A percentile compares a stretch with the other conserved stretches of the same genome.
Evolutionary conservation across 2,113 vertebrate species (phyloP).

Genomic region (Quiscalus mexicanus): DNA sequence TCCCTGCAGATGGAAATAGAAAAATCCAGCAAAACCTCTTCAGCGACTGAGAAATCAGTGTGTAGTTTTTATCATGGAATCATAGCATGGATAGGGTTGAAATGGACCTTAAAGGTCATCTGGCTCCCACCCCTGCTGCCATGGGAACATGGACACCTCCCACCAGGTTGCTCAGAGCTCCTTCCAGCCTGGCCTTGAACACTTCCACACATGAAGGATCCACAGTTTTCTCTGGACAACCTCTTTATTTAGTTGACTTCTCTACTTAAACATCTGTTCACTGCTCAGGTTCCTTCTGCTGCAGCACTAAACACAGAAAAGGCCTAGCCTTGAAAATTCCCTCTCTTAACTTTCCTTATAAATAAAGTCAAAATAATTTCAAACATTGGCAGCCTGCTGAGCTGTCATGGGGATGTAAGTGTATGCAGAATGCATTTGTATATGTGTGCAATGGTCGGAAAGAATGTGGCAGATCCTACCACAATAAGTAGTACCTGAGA

Average conservation of each 20-base stretch:
- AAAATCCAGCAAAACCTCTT: not conserved
- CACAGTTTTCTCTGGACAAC: not conserved
- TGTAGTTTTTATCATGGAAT: not conserved
- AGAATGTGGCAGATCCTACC: not conserved
- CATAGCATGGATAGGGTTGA: not conserved
- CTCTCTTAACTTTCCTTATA: not conserved
- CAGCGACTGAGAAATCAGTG: fast-evolving
- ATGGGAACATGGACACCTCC: not conserved
- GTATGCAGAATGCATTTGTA: not conserved
- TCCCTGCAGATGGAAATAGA: not conserved
- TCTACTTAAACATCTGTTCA: not conserved
- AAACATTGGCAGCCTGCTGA: not conserved
- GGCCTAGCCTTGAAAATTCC: not conserved
- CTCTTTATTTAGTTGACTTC: not conserved
- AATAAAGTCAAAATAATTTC: not conserved
- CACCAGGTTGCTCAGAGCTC: not conserved
- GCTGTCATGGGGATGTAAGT: not conserved
- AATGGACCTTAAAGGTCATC: not conserved
- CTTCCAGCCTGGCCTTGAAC: not conserved
- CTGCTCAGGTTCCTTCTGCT: not conserved
- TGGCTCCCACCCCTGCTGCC: not conserved
- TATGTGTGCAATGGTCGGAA: not conserved
- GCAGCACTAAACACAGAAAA: not conserved
- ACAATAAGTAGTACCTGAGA: not conserved
- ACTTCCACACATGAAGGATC: not conserved